Evolutionary conservation across 1,140 invertebrate species (phyloP).

Genomic region (Myzus persicae): DNA sequence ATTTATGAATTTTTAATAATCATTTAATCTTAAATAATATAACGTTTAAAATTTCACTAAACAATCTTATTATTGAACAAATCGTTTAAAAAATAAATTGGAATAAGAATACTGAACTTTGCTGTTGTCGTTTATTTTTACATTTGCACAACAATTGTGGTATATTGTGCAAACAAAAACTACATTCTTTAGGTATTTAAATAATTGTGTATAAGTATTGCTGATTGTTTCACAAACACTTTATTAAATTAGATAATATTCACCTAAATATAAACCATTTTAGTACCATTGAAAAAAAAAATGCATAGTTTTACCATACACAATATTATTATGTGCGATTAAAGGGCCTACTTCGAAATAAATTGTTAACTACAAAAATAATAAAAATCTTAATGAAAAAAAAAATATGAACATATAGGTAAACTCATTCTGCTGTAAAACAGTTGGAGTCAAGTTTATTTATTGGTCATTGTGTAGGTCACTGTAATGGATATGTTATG

Average conservation of each 20-base stretch:
- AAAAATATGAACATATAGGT: neutral
- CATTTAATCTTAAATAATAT: neutral
- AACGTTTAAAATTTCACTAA: neutral
- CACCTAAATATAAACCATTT: neutral
- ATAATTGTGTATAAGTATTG: neutral
- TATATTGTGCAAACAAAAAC: neutral
- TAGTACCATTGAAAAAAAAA: neutral
- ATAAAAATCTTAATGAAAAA: neutral
- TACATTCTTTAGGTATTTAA: neutral
- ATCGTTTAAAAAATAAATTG: neutral
- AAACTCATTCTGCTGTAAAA: neutral
- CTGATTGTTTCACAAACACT: neutral
- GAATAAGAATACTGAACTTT: neutral
- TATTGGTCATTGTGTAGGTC: too few species aligned
- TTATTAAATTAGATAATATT: neutral
- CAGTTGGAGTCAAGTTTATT: too few species aligned
- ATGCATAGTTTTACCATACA: too few species aligned
- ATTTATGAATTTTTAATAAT: neutral
- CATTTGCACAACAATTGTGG: neutral
- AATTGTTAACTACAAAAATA: neutral
- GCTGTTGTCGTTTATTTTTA: neutral
- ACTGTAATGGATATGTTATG: too few species aligned
- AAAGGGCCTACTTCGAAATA: neutral
- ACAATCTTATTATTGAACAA: neutral
- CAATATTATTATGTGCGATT: too few species aligned